phyloP scores from a whole-genome alignment of 2,888 invertebrate genomes.

The Philereme transversata region DNA sequence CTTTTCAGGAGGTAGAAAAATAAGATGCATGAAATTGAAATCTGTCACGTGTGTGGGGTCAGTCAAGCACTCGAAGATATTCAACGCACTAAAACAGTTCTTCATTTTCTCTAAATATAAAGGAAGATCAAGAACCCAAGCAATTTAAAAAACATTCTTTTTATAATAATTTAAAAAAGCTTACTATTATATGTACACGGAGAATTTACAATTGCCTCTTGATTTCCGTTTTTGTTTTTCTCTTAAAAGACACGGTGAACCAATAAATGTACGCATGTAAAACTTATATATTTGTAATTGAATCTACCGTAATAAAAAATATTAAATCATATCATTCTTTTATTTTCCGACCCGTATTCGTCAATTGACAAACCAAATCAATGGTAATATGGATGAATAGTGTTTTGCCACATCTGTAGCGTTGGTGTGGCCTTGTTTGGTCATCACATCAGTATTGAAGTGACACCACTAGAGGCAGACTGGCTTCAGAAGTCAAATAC shows the following conservation, averaged over 20 bases:
- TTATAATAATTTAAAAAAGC: slow-evolving; percentile 39
- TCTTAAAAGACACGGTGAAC: slow-evolving; percentile 21
- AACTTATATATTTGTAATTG: slow-evolving; percentile 30
- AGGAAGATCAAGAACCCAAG: slow-evolving; percentile 58
- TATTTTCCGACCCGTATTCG: not conserved
- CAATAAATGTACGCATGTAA: slow-evolving; percentile 31
- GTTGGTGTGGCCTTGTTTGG: too few relatives aligned
- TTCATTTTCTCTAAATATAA: slow-evolving; percentile 80
- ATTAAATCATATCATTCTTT: slow-evolving; percentile 4
- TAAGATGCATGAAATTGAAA: slow-evolving; percentile 77
- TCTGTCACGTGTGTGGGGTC: slow-evolving; percentile 75
- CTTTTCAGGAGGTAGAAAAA: slow-evolving; percentile 80
- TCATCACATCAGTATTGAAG: too few relatives aligned
- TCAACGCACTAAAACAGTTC: slow-evolving; percentile 80
- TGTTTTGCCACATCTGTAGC: too few relatives aligned
- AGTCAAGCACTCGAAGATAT: slow-evolving; percentile 75
- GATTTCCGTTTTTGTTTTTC: slow-evolving; percentile 28
- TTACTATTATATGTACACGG: slow-evolving; percentile 37
- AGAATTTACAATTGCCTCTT: slow-evolving; percentile 39
- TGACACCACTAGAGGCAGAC: too few relatives aligned
- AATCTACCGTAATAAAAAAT: slow-evolving; percentile 38
- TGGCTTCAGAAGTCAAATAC: too few relatives aligned
- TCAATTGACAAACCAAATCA: too few relatives aligned
- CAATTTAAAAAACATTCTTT: too few relatives aligned
- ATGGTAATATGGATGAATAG: too few relatives aligned